These are phyloP conservation scores for Nipponacmea schrenckii DNA, from an alignment of 2,888 invertebrate genomes.

Conservation along the genomic window DNA sequence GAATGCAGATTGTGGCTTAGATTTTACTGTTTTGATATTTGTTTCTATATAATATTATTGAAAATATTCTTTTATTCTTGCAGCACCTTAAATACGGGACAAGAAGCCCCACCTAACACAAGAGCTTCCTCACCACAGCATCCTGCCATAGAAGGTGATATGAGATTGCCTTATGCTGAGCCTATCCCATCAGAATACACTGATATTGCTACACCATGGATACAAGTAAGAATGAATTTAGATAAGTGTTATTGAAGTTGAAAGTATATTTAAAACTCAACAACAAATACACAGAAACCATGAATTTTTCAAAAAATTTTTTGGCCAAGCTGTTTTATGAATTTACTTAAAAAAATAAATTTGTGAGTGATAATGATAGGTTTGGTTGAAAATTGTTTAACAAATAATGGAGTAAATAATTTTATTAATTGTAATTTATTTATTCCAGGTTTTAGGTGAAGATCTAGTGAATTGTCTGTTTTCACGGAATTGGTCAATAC, in stretches of 20 bases:
- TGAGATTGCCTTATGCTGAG: slow-evolving; percentile 58
- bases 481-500: slow-evolving; percentile 67
- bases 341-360: no score
- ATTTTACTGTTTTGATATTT: background rate
- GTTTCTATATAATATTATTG: background rate
- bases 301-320: no score
- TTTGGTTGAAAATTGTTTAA: background rate
- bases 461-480: slow-evolving; percentile 68
- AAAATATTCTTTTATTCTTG: background rate
- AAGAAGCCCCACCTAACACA: slow-evolving; percentile 50
- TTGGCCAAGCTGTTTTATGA: no score
- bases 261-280: no score
- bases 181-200: slow-evolving; percentile 57
- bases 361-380: no score
- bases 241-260: no score
- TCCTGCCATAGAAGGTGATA: slow-evolving; percentile 34
- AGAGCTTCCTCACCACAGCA: slow-evolving; percentile 53
- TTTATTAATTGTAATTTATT: background rate
- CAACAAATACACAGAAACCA: no score
- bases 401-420: background rate
- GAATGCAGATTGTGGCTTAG: no score
- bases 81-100: slow-evolving; percentile 29
- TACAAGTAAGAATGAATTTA: slow-evolving; percentile 44
- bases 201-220: slow-evolving; percentile 58
- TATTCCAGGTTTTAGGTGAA: slow-evolving; percentile 64